phyloP scores from a whole-genome alignment of 2,797 vertebrate genomes.

The Pelodytes ibericus region DNA sequence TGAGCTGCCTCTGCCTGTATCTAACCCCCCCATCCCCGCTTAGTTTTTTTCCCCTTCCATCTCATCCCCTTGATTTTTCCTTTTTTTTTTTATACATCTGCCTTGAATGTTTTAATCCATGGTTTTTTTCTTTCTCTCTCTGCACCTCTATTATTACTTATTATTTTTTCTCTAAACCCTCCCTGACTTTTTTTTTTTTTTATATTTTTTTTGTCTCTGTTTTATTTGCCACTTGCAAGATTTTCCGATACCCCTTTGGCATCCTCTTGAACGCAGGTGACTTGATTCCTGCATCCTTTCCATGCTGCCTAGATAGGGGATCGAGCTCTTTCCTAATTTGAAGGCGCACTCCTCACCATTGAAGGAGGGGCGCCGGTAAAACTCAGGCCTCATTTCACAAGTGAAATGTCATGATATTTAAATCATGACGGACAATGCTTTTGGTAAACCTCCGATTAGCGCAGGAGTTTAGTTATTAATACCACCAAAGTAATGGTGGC shows the following conservation, averaged over 20 bases:
- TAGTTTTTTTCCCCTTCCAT: constrained; percentile 41
- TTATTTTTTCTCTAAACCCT: not conserved
- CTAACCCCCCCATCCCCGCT: constrained; percentile 24
- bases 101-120: constrained; percentile 2
- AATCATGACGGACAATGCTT: not conserved
- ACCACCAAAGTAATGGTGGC: not conserved
- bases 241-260: too few species aligned
- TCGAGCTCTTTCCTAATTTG: not conserved
- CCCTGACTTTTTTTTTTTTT: not conserved
- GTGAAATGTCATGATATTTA: constrained; percentile 10
- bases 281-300: too few species aligned
- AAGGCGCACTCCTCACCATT: not conserved
- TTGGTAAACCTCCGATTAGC: not conserved
- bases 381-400: not conserved
- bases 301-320: too few species aligned
- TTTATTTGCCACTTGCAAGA: not conserved
- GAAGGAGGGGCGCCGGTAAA: not conserved
- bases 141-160: constrained; percentile 13
- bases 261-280: too few species aligned
- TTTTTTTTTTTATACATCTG: constrained; percentile 24
- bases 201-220: not conserved
- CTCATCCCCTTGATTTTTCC: constrained; percentile 4
- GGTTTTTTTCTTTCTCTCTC: not conserved
- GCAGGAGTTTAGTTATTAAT: not conserved
- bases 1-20: constrained; percentile 56